phyloP scores from a whole-genome alignment of 2,113 vertebrate genomes.

The Galemys pyrenaicus region DNA sequence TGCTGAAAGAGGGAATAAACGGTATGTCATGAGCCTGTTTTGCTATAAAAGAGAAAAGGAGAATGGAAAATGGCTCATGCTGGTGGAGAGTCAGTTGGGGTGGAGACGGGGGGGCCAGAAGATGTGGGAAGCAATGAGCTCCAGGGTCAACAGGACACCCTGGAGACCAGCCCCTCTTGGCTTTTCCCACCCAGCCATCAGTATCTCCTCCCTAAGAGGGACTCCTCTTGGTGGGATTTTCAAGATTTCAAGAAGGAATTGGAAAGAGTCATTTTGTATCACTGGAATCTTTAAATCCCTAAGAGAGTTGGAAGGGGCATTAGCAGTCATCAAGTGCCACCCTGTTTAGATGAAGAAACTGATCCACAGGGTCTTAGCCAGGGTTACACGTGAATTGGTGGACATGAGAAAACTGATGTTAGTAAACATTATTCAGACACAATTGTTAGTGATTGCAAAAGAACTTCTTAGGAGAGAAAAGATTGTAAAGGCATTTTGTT shows the following conservation, averaged over 20 bases:
- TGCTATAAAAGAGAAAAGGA: not conserved
- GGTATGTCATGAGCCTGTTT: not conserved
- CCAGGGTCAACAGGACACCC: not conserved
- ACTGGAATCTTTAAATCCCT: not conserved
- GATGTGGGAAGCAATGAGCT: accelerated
- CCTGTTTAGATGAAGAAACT: not conserved
- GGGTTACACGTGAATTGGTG: not conserved
- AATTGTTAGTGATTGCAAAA: not conserved
- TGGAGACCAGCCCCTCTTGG: not conserved
- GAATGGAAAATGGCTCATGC: not conserved
- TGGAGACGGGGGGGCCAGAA: not conserved
- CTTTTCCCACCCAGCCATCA: not conserved
- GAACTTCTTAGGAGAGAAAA: not conserved
- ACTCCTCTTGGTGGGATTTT: not conserved
- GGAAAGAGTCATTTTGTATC: not conserved
- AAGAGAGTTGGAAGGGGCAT: not conserved
- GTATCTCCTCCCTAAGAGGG: not conserved
- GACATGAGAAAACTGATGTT: not conserved
- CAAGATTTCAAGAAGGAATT: slow-evolving; percentile 41
- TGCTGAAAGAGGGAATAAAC: not conserved
- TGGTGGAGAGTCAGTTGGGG: too few species aligned
- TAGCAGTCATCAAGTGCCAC: not conserved
- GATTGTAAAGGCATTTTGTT: not conserved
- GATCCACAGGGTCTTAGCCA: not conserved
- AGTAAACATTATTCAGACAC: not conserved